Base-by-base conservation (phyloP, 1,140 invertebrate species). In the Drosophila nasuta region DNA sequence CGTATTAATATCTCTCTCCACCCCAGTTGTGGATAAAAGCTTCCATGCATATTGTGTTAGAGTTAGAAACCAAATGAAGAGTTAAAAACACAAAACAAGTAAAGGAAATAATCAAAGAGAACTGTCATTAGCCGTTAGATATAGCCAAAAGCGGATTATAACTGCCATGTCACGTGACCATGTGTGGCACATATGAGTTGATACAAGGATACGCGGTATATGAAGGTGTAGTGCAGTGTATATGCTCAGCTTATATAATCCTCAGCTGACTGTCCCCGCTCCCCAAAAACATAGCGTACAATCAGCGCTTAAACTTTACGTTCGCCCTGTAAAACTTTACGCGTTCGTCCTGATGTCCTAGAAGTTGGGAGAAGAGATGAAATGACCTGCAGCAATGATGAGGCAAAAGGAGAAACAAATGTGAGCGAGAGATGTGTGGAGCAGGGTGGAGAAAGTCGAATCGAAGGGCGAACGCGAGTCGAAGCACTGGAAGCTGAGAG, bases 271-370 rank as follows among this genome's bases (percentile, higher is more conserved):
- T 63, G 57, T 28, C 33, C 59, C 25, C 28, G 25, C 25, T 52
- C 28, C 28, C n/a, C 30, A 46, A 45, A 64, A 58, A 65, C 41
- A 54, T 56, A 56, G 76, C 65, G 51, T 64, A 72, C 77, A 88
- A 87, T 83, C 83, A 88, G 60, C 83, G 83, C 80, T 72, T 59
- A 83, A 83, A 87, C 69, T 87, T 88, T 80, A 88, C 70, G 80
- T 74, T 79, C 77, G 51, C 69, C 83, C 83, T 83, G 77, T 82
- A 87, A 87, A 87, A 87, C 80, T 87, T 88, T 88, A 78, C 66
- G 83, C 76, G 82, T 67, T 60, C 38, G 38, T 56, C 28, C 51
- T 30, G 43, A 15, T 5, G 13, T 57, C 15, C 69, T 73, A 20
- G 35, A 48, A 56, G 54, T 20, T 58, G 71, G 56, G 45, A 25